Evolutionary conservation across 2,113 vertebrate genomes (phyloP).

Genomic region (Indri indri): DNA sequence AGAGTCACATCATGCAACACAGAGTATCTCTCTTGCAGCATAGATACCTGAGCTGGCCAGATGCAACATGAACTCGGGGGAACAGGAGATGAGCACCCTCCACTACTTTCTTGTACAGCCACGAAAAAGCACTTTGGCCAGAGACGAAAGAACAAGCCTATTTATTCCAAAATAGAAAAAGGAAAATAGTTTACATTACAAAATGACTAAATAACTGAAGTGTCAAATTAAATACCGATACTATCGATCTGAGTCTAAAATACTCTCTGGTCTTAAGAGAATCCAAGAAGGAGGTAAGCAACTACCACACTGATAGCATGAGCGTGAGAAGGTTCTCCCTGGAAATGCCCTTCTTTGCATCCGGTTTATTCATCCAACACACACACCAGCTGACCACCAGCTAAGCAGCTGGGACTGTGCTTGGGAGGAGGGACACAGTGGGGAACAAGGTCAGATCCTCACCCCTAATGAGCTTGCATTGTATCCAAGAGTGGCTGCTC

Average conservation of each 20-base stretch:
- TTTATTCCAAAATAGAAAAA: constrained; percentile 62
- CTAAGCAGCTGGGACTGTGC: accelerated
- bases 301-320: accelerated
- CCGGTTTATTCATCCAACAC: not conserved
- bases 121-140: not conserved
- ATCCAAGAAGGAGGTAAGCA: not conserved
- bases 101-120: not conserved
- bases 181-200: constrained; percentile 31
- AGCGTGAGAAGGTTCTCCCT: not conserved
- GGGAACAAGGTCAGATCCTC: not conserved
- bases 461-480: not conserved
- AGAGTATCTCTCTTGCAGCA: accelerated
- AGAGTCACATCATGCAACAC: not conserved
- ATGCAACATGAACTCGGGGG: not conserved
- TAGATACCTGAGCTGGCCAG: not conserved
- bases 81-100: not conserved
- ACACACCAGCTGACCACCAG: no score
- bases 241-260: constrained; percentile 38
- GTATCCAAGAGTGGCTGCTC: not conserved
- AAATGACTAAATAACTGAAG: constrained; percentile 15
- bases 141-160: not conserved
- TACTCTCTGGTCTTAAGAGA: not conserved
- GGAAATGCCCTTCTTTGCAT: not conserved
- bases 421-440: no score
- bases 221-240: constrained; percentile 69